Conservation (phyloP, 1,140 invertebrate genomes). For the Maniola jurtina region DNA sequence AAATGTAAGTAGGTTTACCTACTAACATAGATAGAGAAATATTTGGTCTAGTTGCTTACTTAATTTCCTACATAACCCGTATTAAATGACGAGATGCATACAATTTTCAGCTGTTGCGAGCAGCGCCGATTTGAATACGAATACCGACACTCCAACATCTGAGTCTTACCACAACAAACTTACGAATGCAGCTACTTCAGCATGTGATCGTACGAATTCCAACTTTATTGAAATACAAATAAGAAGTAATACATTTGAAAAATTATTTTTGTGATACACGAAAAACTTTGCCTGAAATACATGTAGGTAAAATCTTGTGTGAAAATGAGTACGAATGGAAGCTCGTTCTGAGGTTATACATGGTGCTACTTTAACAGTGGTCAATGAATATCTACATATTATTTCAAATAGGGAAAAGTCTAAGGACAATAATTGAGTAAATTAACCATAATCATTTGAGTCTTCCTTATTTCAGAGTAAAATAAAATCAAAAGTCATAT, state of each 20-base stretch:
- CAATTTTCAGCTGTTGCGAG: background rate
- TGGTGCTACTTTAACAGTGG: no score
- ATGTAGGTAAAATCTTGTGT: background rate
- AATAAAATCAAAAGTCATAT: no score
- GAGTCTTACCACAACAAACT: background rate
- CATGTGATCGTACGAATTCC: background rate
- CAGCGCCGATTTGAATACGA: background rate
- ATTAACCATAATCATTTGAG: no score
- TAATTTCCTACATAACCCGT: no score
- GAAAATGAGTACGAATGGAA: background rate
- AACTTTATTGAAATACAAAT: background rate
- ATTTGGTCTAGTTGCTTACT: no score
- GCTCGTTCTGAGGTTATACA: background rate
- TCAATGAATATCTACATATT: no score
- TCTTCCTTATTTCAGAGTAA: no score
- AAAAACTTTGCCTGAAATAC: background rate
- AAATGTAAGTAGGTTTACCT: no score
- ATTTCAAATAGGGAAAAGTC: no score
- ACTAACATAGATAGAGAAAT: no score
- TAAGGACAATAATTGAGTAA: no score
- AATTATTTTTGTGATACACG: background rate
- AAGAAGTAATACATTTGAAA: background rate
- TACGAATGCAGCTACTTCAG: background rate
- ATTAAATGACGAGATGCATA: background rate
- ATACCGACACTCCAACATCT: background rate